Evolutionary conservation across 2,797 vertebrate species (phyloP), one percentile per base, ranked within the genome.

Genomic region (Allobates femoralis): DNA sequence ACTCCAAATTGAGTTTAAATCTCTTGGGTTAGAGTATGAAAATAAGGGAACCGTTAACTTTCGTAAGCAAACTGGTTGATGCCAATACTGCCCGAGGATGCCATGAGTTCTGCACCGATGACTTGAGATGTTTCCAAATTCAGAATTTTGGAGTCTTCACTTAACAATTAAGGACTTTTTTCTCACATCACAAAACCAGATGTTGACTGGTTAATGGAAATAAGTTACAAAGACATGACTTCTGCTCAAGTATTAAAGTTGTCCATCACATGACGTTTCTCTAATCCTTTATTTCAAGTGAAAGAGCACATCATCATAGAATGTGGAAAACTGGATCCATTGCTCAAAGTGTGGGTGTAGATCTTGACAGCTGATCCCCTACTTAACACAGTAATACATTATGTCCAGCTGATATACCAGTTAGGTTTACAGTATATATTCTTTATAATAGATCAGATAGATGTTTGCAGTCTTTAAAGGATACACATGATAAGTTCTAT

Each of bases 401-500:
- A 46, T 46, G 41, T 46, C 41, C 5, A 46, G 41, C 41, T 46
- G 41, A 46, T 8, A 58, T n/a, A 8, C 56, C 21, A 1, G 19
- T 23, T 21, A 8, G 19, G 23, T 23, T 23, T n/a, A 58, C 56
- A 1, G 5, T 8, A 21, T 23, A 58, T 62, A 26, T 28, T 60
- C 58, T 56, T 10, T 83, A 82, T 53, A 46, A 41, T 77, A 77
- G 79, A 67, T 73, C 69, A 75, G 26, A 55, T 18, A 53, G 55
- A 51, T 86, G 18, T 51, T 81, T 81, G 81, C n/a, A 1, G 28
- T 53, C 66, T 75, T 30, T 79, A 71, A 80, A 86, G 41, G 64
- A 79, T 79, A 37, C 19, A 73, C 75, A 67, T 81, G 64, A 86
- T 14, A 26, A 80, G 80, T 26, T 55, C 77, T 79, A 80, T 85